A percentile compares a stretch with the other conserved stretches of the same genome.
These are phyloP conservation scores for Girardinus metallicus DNA, from an alignment of 2,797 vertebrate species.

Conservation along the genomic window DNA sequence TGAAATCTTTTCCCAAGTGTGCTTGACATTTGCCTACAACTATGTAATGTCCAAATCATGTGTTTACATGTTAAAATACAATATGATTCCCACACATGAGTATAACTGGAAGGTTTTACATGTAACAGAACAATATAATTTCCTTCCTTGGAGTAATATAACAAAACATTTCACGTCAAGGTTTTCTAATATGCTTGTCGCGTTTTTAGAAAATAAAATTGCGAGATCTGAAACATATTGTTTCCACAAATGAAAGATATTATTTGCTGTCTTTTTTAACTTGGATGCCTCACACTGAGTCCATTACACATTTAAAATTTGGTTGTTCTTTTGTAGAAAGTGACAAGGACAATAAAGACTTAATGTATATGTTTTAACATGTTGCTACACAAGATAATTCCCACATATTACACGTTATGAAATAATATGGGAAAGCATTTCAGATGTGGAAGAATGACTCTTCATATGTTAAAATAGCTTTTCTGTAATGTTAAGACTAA, in stretches of 20 bases:
- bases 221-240: neutral
- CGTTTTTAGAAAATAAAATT: neutral
- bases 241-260: neutral
- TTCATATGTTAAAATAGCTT: neutral
- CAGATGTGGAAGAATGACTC: neutral
- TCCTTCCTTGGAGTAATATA: neutral
- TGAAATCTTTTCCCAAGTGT: neutral
- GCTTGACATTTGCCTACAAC: neutral
- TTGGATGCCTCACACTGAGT: neutral
- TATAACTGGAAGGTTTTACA: neutral
- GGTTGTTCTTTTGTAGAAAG: neutral
- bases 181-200: neutral
- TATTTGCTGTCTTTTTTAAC: neutral
- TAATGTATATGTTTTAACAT: neutral
- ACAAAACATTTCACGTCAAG: neutral
- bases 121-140: neutral
- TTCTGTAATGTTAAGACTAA: neutral
- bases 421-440: neutral
- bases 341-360: neutral
- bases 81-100: neutral
- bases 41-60: neutral
- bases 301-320: neutral
- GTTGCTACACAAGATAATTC: neutral
- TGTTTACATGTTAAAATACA: neutral
- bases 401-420: neutral